A percentile compares a stretch with the other conserved stretches of the same genome.
Conservation (phyloP, 2,113 vertebrate genomes). For the Tapirus terrestris region DNA sequence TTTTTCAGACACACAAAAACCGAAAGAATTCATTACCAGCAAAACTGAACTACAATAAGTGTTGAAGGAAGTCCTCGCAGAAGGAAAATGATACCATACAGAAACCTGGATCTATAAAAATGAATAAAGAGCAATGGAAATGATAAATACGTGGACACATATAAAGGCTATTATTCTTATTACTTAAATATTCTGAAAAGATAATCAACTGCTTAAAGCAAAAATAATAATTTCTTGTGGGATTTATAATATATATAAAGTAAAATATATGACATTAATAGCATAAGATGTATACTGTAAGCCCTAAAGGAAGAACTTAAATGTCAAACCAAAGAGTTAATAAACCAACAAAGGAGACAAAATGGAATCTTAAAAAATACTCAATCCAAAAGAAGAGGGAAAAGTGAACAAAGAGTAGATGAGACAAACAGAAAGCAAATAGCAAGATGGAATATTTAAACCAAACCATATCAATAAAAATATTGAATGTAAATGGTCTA, state of each 20-base stretch:
- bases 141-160: not conserved
- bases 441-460: not conserved
- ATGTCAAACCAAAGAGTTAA: not conserved
- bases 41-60: not conserved
- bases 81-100: not conserved
- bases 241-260: not conserved
- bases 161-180: not conserved
- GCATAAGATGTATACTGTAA: not conserved
- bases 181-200: not conserved
- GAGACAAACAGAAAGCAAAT: not conserved
- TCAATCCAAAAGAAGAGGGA: not conserved
- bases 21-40: not conserved
- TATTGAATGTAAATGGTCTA: not conserved
- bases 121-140: not conserved
- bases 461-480: not conserved
- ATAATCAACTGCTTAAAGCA: not conserved
- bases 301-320: not conserved
- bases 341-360: not conserved
- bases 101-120: not conserved
- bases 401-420: not conserved
- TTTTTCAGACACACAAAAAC: not conserved
- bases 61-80: not conserved
- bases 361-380: not conserved
- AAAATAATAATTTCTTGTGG: not conserved
- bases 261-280: not conserved